Evolutionary conservation across 2,888 invertebrate species (phyloP), one percentile per base, ranked within the genome.

Genomic region (Lumbricus terrestris): DNA sequence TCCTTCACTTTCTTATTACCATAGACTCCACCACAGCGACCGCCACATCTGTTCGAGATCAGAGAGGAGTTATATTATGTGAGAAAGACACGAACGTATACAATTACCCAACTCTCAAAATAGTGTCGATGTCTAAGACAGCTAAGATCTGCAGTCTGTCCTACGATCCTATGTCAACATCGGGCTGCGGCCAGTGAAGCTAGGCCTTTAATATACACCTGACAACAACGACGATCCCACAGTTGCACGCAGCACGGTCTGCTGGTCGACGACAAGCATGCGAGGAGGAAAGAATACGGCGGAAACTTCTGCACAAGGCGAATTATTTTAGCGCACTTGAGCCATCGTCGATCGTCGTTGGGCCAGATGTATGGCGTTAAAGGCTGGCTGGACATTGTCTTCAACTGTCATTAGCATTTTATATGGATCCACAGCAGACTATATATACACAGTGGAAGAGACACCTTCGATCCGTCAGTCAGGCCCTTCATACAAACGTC

Each of bases 391-490:
- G 29, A 69, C 69, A 69, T 69, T 69, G 69, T 69, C 69, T 69
- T 69, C 16, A 69, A 69, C 69, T 69, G 69, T 69, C 69, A 69
- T 69, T 69, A 69, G 69, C 69, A 69, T 69, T 69, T 69, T 69
- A 29, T 69, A 69, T 69, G 69, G 69, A 69, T 69, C 69, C 29
- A 16, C 69, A n/a, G n/a, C n/a, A n/a, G n/a, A n/a, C n/a, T n/a
- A n/a, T n/a, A n/a, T n/a, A n/a, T n/a, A 69, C 8, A 69, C 69
- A n/a, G 8, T 69, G 69, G 69, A 69, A 69, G 69, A 69, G 69
- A 69, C 69, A 69, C 69, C 69, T 69, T 69, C 69, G 69, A 69
- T 69, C 69, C 69, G 69, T 69, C 69, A 69, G 69, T n/a, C 69
- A n/a, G n/a, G 69, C 8, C 69, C 69, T 69, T 69, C n/a, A 69